Percentiles rank a stretch among this genome's conserved stretches.
Evolutionary conservation across 2,797 vertebrate species (phyloP).

Genomic region (Numenius phaeopus): DNA sequence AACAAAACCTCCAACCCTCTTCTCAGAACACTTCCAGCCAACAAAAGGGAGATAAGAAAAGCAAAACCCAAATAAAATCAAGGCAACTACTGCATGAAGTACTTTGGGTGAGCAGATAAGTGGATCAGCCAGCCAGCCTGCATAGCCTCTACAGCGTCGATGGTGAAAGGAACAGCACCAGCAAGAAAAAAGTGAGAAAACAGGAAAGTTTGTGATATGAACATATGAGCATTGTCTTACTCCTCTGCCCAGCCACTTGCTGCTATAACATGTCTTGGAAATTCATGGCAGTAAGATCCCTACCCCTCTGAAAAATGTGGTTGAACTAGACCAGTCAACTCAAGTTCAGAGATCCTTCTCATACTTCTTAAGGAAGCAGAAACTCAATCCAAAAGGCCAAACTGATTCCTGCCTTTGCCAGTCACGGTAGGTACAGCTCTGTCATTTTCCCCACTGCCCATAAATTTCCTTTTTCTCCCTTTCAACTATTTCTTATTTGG

Average conservation of each 20-base stretch:
- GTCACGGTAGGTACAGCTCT: not conserved
- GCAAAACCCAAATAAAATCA: not conserved
- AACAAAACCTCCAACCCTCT: not conserved
- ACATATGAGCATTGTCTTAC: not conserved
- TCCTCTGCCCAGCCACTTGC: not conserved
- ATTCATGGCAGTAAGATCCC: not conserved
- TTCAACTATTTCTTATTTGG: not conserved
- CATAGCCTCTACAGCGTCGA: not conserved
- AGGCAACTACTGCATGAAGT: not conserved
- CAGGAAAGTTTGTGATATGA: not conserved
- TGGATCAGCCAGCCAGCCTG: not conserved
- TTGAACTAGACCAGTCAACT: not conserved
- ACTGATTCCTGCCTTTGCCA: not conserved
- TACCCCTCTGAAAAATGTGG: not conserved
- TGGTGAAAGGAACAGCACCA: not conserved
- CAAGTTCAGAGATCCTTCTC: not conserved
- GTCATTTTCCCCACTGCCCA: not conserved
- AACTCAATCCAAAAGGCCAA: not conserved
- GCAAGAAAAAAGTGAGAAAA: not conserved
- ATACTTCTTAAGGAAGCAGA: not conserved
- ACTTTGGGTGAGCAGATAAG: not conserved
- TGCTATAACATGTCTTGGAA: not conserved
- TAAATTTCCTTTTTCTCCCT: not conserved
- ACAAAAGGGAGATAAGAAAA: not conserved
- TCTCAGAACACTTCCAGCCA: not conserved